A percentile compares a stretch with the other conserved stretches of the same genome.
Conservation (phyloP, 2,113 vertebrate species). For the Coregonus clupeaformis region DNA sequence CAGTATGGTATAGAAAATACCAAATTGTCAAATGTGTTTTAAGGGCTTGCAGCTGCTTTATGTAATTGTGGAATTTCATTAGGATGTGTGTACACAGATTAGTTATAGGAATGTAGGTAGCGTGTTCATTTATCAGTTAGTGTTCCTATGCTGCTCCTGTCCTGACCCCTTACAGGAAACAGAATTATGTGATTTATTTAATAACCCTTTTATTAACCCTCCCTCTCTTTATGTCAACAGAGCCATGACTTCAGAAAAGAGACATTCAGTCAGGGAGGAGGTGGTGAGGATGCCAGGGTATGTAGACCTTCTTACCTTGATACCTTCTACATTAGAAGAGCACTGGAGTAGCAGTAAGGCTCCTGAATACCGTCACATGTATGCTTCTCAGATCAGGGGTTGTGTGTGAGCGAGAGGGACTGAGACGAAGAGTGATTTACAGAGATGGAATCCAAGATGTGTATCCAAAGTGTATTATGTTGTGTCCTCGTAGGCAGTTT, state of each 20-base stretch:
- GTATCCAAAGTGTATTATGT: too few relatives aligned
- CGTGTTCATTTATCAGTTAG: too few relatives aligned
- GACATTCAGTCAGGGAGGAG: slow-evolving; percentile 55
- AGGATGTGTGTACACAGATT: not conserved
- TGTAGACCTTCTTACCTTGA: slow-evolving; percentile 47
- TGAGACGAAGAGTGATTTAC: too few relatives aligned
- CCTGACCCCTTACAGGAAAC: not conserved
- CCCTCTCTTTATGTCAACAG: slow-evolving; percentile 65
- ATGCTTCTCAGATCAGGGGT: too few relatives aligned
- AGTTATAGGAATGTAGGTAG: not conserved
- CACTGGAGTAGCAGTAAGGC: not conserved
- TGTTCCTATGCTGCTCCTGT: too few relatives aligned
- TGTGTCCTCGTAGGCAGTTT: too few relatives aligned
- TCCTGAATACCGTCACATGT: too few relatives aligned
- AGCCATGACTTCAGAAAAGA: slow-evolving; percentile 69
- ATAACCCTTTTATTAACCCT: slow-evolving; percentile 57
- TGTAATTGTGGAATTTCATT: not conserved
- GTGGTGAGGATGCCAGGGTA: slow-evolving; percentile 67
- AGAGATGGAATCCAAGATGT: too few relatives aligned
- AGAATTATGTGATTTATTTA: slow-evolving; percentile 42
- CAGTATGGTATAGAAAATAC: too few relatives aligned
- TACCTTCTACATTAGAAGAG: not conserved
- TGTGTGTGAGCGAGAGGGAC: too few relatives aligned
- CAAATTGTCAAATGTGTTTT: not conserved
- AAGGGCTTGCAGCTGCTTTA: not conserved